Percentiles rank a stretch among this genome's conserved stretches.
Conservation (phyloP, 2,888 invertebrate genomes). For the Eristalis intricaria region DNA sequence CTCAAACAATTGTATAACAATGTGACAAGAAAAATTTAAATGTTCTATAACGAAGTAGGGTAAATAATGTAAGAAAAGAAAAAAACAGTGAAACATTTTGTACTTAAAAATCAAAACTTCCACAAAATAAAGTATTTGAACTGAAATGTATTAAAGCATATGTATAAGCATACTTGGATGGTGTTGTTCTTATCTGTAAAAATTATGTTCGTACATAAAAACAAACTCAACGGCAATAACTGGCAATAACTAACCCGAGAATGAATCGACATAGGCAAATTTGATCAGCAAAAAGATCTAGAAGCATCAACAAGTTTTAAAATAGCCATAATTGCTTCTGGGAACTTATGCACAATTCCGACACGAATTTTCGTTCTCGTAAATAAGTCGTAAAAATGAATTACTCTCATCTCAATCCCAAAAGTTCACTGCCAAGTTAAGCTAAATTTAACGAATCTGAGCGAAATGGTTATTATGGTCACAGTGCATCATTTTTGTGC, state of each 20-base stretch:
- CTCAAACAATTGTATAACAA: slow-evolving; percentile 35
- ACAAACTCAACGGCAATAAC: not conserved
- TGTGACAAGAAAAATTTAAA: slow-evolving; percentile 22
- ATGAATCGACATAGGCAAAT: too few relatives aligned
- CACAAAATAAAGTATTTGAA: slow-evolving; percentile 51
- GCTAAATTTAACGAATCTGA: too few relatives aligned
- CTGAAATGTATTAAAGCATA: slow-evolving; percentile 45
- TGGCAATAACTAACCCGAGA: not conserved
- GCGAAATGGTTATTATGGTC: too few relatives aligned
- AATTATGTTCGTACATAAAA: not conserved
- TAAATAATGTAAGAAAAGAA: slow-evolving; percentile 47
- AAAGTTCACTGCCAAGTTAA: too few relatives aligned
- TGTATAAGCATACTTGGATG: not conserved
- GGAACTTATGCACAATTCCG: too few relatives aligned
- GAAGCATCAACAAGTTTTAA: too few relatives aligned
- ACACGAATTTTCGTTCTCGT: too few relatives aligned
- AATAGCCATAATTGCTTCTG: too few relatives aligned
- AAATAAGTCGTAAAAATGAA: too few relatives aligned
- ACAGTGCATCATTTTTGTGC: too few relatives aligned
- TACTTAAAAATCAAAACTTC: slow-evolving; percentile 64
- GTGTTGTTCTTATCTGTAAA: not conserved
- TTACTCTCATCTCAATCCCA: too few relatives aligned
- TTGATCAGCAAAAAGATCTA: too few relatives aligned
- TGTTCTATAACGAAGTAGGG: slow-evolving; percentile 59
- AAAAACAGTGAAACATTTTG: slow-evolving; percentile 53